Evolutionary conservation across 2,888 invertebrate genomes (phyloP).

Genomic region (Stegophylla sp.): DNA sequence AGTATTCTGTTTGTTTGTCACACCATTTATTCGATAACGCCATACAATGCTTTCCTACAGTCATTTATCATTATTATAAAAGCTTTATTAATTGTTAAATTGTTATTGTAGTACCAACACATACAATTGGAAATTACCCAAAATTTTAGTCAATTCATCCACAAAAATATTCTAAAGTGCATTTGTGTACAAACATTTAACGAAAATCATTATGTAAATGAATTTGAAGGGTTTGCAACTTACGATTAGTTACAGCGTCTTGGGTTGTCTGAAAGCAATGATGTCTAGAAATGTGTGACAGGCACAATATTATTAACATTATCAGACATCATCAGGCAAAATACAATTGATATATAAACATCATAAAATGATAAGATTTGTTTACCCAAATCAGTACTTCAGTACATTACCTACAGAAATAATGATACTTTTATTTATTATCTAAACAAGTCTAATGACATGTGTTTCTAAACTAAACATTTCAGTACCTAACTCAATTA

Average conservation of each 20-base stretch:
- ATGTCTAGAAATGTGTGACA: conserved; percentile 32
- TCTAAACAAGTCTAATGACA: conserved; percentile 10
- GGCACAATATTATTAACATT: conserved; percentile 27
- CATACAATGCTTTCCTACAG: background rate
- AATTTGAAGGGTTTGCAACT: conserved; percentile 16
- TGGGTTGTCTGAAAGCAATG: conserved; percentile 30
- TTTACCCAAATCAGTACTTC: conserved; percentile 25
- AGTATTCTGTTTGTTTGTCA: conserved; percentile 11
- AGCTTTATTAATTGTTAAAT: conserved; percentile 31
- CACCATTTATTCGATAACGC: conserved; percentile 21
- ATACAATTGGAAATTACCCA: background rate
- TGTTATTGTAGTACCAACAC: conserved; percentile 11
- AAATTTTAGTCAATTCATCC: conserved; percentile 17
- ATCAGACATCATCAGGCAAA: conserved; percentile 29
- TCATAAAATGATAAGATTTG: background rate
- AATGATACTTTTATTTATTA: background rate
- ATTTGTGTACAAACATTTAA: conserved; percentile 32
- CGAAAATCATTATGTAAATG: conserved; percentile 10
- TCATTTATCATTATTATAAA: conserved; percentile 16
- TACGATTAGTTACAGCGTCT: conserved; percentile 34
- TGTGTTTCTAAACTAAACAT: conserved; percentile 7
- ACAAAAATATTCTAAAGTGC: conserved; percentile 34
- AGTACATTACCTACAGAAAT: background rate
- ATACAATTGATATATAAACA: conserved; percentile 7
- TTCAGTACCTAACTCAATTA: background rate